Base-by-base conservation (phyloP, 2,797 vertebrate genomes). In the Sebastes oblongus region DNA sequence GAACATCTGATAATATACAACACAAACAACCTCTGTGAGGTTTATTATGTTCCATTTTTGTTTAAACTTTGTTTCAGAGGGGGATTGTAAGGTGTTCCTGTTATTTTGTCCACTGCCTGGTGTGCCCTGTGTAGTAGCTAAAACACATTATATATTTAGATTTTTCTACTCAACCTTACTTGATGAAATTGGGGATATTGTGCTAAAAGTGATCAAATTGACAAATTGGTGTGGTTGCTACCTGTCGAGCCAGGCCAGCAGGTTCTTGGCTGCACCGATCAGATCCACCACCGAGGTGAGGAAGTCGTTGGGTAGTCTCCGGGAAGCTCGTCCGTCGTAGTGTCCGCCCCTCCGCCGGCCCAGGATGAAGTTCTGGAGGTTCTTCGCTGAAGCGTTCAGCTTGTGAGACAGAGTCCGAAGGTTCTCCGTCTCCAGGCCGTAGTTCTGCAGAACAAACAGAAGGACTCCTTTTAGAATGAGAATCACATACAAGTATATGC, bases 221-320 rank as follows among this genome's bases (percentile, higher is more conserved):
- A 2, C 0, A 42, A 58, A 29, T 65, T 14, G 13, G 12, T 50
- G 10, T 16, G 2, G 14, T 20, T 11, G 24, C 27, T 80, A 98
- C 97, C 97, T 97, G 96, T 98, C 97, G 39, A 99, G 95, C 97
- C 97, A 97, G 86, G 96, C 97, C 24, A 98, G 90, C 81, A 98
- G 94, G 91, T 96, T 98, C 95, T 97, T 98, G 85, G 97, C 96
- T 89, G 96, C 96, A 90, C 97, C 97, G 80, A 98, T 98, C 88
- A 99, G 93, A 93, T 98, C 97, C 84, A 98, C 96, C 78, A 97
- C 96, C 22, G 97, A 97, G 90, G 96, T 97, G 86, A 97, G 96
- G 80, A 98, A 97, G 86, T 97, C 97, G 70, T 96, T 96, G 85
- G 97, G 97, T 85, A 98, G 93, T 50, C 97, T 95, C 66, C 97